Evolutionary conservation across 2,113 vertebrate genomes (phyloP).

Genomic region (Oncorhynchus masou): DNA sequence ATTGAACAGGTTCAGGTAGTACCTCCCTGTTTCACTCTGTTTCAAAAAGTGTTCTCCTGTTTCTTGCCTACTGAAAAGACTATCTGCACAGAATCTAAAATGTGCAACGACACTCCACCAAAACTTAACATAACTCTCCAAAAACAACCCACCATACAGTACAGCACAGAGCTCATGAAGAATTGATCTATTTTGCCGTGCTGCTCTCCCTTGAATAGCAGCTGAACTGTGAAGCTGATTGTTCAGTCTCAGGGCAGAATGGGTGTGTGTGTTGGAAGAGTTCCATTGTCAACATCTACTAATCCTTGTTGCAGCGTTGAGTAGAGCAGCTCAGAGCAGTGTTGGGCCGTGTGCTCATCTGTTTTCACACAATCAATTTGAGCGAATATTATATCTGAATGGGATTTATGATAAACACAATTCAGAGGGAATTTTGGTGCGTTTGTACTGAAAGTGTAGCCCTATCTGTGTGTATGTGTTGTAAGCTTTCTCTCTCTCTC

Average conservation of each 20-base stretch:
- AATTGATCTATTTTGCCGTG: slow-evolving; percentile 54
- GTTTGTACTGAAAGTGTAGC: slow-evolving; percentile 31
- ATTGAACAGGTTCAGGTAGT: no score
- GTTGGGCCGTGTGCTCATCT: slow-evolving; percentile 49
- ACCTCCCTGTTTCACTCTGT: no score
- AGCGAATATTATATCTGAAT: slow-evolving; percentile 35
- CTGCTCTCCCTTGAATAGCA: slow-evolving; percentile 36
- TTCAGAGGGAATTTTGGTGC: slow-evolving; percentile 17
- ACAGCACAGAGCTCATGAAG: slow-evolving; percentile 21
- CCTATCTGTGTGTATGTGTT: slow-evolving; percentile 7
- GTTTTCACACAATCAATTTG: slow-evolving; percentile 46
- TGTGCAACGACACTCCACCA: not conserved
- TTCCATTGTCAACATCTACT: slow-evolving; percentile 56
- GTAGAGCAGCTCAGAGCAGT: slow-evolving; percentile 25
- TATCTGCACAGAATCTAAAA: slow-evolving; percentile 10
- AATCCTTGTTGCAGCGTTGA: slow-evolving; percentile 41
- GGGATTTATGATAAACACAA: slow-evolving; percentile 24
- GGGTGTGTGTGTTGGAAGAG: slow-evolving; percentile 53
- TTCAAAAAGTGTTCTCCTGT: not conserved
- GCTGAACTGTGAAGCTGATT: slow-evolving; percentile 29
- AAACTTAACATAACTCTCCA: slow-evolving; percentile 23
- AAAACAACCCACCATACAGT: slow-evolving; percentile 27
- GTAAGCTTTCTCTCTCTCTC: no score
- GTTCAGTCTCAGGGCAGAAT: slow-evolving; percentile 21
- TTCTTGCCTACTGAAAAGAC: not conserved